These are phyloP conservation scores for Eudasyphora cyanicolor DNA, from an alignment of 2,888 invertebrate species.

Conservation along the genomic window DNA sequence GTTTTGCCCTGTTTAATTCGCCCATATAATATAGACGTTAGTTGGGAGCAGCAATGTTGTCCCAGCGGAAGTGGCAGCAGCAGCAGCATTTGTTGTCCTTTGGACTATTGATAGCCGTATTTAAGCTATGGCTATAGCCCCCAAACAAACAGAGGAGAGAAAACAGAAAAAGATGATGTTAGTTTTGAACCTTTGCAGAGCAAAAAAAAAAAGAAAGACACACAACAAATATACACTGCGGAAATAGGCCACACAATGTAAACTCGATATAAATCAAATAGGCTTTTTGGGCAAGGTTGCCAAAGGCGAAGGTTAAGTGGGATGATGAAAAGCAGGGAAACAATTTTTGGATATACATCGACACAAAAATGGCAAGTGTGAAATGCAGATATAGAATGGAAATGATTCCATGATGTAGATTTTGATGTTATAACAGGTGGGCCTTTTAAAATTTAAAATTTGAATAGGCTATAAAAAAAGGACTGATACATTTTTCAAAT, in stretches of 20 bases:
- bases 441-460: too few relatives aligned
- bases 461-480: too few relatives aligned
- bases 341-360: too few relatives aligned
- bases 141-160: not conserved
- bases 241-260: not conserved
- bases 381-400: too few relatives aligned
- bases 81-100: not conserved
- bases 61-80: not conserved
- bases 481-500: too few relatives aligned
- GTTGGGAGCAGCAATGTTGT: not conserved
- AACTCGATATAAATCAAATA: not conserved
- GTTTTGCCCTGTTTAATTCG: not conserved
- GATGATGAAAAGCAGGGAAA: too few relatives aligned
- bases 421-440: too few relatives aligned
- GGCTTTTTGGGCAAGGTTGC: not conserved
- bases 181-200: not conserved
- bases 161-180: not conserved
- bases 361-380: too few relatives aligned
- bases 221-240: not conserved
- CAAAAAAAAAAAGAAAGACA: too few relatives aligned
- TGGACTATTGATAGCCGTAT: conserved; percentile 43
- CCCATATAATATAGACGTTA: not conserved
- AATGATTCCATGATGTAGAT: too few relatives aligned
- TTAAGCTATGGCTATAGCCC: conserved; percentile 29
- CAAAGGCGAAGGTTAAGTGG: not conserved